A percentile compares a stretch with the other conserved stretches of the same genome.
Conservation (phyloP, 1,140 invertebrate species). For the Agraylea sexmaculata region DNA sequence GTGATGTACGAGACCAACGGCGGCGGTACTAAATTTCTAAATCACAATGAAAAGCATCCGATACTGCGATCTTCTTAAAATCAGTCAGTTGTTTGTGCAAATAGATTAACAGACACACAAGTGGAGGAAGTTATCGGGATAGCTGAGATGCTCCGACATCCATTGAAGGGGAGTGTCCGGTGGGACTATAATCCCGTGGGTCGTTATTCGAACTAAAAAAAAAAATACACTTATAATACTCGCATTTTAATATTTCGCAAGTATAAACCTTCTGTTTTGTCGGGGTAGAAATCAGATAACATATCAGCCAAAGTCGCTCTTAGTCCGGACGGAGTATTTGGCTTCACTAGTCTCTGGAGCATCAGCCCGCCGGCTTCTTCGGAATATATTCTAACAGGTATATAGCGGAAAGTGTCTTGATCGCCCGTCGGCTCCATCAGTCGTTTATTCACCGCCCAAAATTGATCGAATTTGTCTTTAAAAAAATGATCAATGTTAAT, state of each 20-base stretch:
- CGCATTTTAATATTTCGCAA: conserved; percentile 2
- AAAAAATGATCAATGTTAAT: conserved; percentile 14
- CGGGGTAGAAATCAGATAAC: conserved; percentile 57
- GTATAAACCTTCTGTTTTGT: conserved; percentile 37
- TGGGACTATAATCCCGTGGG: conserved; percentile 82
- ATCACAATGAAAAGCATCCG: background rate
- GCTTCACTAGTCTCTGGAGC: conserved; percentile 65
- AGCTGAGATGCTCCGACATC: conserved; percentile 95
- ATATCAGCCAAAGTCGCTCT: conserved; percentile 62
- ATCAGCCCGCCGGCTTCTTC: conserved; percentile 52
- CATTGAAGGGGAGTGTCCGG: conserved; percentile 89
- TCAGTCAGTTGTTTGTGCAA: background rate
- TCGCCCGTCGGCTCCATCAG: conserved; percentile 78
- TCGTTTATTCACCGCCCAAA: conserved; percentile 92
- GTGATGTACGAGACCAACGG: background rate
- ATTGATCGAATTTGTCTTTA: conserved; percentile 96
- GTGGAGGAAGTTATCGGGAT: conserved; percentile 98
- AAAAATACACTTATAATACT: conserved; percentile 13
- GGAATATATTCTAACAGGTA: conserved; percentile 84
- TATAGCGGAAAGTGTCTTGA: conserved; percentile 77
- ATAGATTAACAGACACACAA: conserved; percentile 43
- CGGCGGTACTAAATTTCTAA: background rate
- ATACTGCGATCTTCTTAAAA: background rate
- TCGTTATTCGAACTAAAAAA: conserved; percentile 62
- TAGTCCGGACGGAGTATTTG: conserved; percentile 59